Conservation (phyloP, 2,113 vertebrate species). For the Ranitomeya variabilis region DNA sequence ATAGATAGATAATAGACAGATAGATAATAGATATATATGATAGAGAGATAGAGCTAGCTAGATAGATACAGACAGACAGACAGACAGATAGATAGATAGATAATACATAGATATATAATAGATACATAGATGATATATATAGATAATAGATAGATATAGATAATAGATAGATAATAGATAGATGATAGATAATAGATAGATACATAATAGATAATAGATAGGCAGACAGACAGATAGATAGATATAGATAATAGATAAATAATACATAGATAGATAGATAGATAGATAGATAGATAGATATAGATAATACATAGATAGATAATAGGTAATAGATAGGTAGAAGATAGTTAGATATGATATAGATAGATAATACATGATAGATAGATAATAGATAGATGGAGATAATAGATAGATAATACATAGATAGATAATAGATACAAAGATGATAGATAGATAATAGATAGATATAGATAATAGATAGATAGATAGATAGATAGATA, state of each 20-base stretch:
- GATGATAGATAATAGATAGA: not conserved
- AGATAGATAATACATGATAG: not conserved
- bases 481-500: constrained; percentile 1
- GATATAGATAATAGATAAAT: constrained; percentile 1
- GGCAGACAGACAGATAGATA: not conserved
- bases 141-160: not conserved
- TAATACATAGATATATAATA: not conserved
- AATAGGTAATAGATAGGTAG: not conserved
- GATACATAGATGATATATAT: no score
- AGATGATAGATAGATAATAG: no score
- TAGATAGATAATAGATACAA: not conserved
- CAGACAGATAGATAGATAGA: not conserved
- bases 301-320: no score
- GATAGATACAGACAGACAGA: not conserved
- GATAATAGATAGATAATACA: not conserved
- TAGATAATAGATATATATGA: not conserved
- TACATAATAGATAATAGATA: not conserved
- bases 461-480: no score
- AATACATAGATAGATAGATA: not conserved
- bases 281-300: not conserved
- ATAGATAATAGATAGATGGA: not conserved
- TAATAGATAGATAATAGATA: not conserved
- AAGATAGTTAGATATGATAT: not conserved
- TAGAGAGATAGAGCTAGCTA: not conserved
- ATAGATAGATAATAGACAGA: not conserved